Conservation (phyloP, 2,113 vertebrate genomes). For the Leuciscus idus region DNA sequence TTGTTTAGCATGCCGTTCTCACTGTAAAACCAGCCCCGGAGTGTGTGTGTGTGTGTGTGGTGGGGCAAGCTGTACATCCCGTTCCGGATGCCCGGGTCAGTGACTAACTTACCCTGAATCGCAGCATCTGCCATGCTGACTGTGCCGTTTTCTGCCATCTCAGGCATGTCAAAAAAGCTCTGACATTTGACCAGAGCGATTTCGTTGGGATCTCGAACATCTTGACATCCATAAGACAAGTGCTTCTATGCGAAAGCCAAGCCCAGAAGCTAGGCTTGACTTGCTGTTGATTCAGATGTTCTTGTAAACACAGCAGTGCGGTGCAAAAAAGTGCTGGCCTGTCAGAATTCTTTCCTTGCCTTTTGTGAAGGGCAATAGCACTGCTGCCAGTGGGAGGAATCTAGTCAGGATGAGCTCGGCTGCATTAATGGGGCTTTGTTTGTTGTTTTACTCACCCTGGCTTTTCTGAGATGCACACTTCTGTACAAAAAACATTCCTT, state of each 20-base stretch:
- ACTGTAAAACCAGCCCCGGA: conserved; percentile 22
- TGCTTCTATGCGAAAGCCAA: conserved; percentile 9
- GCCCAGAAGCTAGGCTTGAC: not conserved
- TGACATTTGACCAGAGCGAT: conserved; percentile 2
- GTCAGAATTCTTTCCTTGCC: conserved; percentile 50
- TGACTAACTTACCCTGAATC: conserved; percentile 28
- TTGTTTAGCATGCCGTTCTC: not conserved
- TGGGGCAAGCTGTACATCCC: not conserved
- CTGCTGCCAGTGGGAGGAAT: conserved; percentile 34
- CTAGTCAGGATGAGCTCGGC: conserved; percentile 29
- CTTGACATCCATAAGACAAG: not conserved
- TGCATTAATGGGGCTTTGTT: conserved; percentile 61
- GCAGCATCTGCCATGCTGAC: conserved; percentile 5
- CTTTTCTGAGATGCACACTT: conserved; percentile 49
- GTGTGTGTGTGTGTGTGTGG: not conserved
- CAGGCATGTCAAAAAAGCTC: conserved; percentile 33
- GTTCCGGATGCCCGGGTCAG: conserved; percentile 1
- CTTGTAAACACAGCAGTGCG: conserved; percentile 39
- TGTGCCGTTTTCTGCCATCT: conserved; percentile 30
- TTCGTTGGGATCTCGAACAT: not conserved
- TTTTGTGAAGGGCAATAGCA: conserved; percentile 48
- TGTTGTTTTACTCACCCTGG: conserved; percentile 52
- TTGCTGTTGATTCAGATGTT: conserved; percentile 38
- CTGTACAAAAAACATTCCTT: conserved; percentile 47
- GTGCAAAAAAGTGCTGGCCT: conserved; percentile 51